Evolutionary conservation across 2,797 vertebrate genomes (phyloP).

Genomic region (Clarias platycephalus): DNA sequence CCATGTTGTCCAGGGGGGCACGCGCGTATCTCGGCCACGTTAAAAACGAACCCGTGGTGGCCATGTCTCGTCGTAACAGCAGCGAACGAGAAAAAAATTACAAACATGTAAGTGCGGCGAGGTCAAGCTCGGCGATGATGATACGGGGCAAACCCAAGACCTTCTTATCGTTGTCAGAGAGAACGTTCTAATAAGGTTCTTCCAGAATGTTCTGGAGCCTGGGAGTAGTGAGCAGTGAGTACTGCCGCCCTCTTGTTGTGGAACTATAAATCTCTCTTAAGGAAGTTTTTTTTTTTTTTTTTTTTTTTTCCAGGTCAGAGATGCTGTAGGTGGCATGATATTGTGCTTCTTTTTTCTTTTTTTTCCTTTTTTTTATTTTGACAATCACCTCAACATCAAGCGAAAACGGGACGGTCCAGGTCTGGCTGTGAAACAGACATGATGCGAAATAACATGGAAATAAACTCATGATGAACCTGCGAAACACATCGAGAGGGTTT

Average conservation of each 20-base stretch:
- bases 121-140: slow-evolving; percentile 52
- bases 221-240: background rate
- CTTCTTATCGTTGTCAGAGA: background rate
- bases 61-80: slow-evolving; percentile 32
- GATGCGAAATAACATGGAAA: background rate
- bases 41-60: slow-evolving; percentile 38
- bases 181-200: background rate
- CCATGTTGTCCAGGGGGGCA: slow-evolving; percentile 32
- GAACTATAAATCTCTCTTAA: slow-evolving; percentile 20
- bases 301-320: background rate
- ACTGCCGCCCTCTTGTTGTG: slow-evolving; percentile 38
- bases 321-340: background rate
- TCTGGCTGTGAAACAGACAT: background rate
- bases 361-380: background rate
- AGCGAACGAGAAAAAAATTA: slow-evolving; percentile 32
- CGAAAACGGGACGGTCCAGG: background rate
- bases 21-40: slow-evolving; percentile 19
- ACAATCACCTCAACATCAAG: background rate
- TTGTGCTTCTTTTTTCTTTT: slow-evolving; percentile 14
- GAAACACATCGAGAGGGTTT: background rate
- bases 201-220: slow-evolving; percentile 15
- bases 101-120: slow-evolving; percentile 45
- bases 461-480: background rate
- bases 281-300: background rate
- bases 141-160: slow-evolving; percentile 10